phyloP scores from a whole-genome alignment of 2,113 vertebrate genomes.

The Hassar affinis region DNA sequence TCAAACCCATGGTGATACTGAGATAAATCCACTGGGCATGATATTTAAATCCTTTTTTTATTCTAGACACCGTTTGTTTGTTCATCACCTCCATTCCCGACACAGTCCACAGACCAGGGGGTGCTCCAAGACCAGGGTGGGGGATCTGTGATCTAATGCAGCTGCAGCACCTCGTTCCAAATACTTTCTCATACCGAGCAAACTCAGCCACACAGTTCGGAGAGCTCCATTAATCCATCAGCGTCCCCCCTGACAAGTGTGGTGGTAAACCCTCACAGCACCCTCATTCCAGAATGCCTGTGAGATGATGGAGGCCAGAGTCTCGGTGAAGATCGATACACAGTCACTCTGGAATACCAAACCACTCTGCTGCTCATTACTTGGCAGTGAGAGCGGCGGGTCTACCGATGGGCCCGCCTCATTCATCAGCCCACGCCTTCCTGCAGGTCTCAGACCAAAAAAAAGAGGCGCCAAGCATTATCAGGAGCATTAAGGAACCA shows the following conservation, averaged over 20 bases:
- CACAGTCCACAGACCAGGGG: not conserved
- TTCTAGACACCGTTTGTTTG: not conserved
- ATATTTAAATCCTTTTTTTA: constrained; percentile 27
- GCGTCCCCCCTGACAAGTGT: constrained; percentile 41
- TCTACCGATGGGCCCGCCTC: constrained; percentile 29
- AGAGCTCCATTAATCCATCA: constrained; percentile 53
- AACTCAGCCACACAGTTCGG: constrained; percentile 34
- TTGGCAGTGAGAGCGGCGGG: constrained; percentile 28
- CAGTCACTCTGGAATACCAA: constrained; percentile 49
- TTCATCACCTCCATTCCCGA: not conserved
- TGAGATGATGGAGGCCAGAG: constrained; percentile 48
- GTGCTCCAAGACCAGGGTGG: not conserved
- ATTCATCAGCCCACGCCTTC: constrained; percentile 49
- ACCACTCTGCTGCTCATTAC: constrained; percentile 50
- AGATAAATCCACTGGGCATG: constrained; percentile 48
- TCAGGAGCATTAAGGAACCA: not conserved
- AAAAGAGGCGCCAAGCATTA: constrained; percentile 33
- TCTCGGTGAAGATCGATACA: constrained; percentile 50
- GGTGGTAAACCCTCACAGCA: constrained; percentile 44
- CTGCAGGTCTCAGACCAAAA: constrained; percentile 33
- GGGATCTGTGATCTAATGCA: constrained; percentile 9
- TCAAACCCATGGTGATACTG: constrained; percentile 47
- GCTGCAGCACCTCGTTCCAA: constrained; percentile 1
- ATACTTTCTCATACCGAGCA: constrained; percentile 8
- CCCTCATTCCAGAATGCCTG: constrained; percentile 48